phyloP scores from a whole-genome alignment of 2,888 invertebrate genomes.

The Agonopterix heracliana region DNA sequence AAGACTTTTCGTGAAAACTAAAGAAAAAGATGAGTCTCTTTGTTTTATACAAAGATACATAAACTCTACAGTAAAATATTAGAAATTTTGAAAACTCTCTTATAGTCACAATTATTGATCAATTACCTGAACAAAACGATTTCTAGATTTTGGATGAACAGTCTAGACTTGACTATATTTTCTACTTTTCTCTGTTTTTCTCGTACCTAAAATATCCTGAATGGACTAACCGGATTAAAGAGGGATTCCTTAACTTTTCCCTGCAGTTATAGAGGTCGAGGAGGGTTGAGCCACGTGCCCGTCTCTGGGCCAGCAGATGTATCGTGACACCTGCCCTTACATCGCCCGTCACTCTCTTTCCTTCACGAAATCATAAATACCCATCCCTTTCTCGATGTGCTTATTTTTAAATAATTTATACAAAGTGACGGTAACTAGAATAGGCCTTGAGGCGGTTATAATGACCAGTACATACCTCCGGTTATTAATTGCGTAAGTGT shows the following conservation, averaged over 20 bases:
- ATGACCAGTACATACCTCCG: conserved; percentile 52
- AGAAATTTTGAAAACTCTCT: no score
- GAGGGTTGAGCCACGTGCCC: conserved; percentile 71
- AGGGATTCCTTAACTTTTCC: conserved; percentile 58
- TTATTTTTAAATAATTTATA: conserved; percentile 76
- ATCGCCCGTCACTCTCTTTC: conserved; percentile 57
- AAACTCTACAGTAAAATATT: no score
- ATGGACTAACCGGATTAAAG: conserved; percentile 33
- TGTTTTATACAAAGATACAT: no score
- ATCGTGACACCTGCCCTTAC: conserved; percentile 71
- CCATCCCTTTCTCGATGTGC: conserved; percentile 57
- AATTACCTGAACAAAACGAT: no score
- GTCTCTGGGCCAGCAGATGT: conserved; percentile 64
- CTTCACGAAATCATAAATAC: conserved; percentile 34
- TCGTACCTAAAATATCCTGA: conserved; percentile 13
- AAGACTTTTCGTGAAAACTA: no score
- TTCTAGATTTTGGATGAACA: no score
- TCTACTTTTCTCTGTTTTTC: no score
- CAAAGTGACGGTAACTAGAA: conserved; percentile 73
- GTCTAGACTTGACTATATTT: no score
- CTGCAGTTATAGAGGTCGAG: conserved; percentile 51
- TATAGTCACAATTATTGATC: no score
- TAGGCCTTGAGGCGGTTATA: conserved; percentile 65
- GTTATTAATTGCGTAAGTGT: conserved; percentile 47
- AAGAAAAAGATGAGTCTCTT: no score